phyloP scores from a whole-genome alignment of 2,113 vertebrate species.

The Gulo gulo region DNA sequence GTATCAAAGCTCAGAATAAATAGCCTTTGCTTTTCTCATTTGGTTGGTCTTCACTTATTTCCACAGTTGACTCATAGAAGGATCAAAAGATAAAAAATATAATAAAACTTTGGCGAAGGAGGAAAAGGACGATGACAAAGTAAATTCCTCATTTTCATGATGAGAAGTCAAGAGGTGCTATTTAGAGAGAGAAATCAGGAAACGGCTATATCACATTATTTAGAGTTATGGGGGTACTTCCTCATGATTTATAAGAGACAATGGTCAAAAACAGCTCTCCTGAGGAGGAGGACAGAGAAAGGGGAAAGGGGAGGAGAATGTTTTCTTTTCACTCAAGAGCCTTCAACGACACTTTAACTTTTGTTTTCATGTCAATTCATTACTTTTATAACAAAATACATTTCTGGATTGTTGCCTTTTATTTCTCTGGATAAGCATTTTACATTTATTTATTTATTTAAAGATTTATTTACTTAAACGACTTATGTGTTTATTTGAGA shows the following conservation, averaged over 20 bases:
- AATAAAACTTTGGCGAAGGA: not conserved
- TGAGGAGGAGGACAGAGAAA: not conserved
- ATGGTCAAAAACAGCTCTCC: not conserved
- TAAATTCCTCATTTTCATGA: not conserved
- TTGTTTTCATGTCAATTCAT: not conserved
- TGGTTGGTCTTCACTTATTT: constrained; percentile 8
- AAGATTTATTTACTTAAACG: not conserved
- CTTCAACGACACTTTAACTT: not conserved
- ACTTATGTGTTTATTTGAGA: not conserved
- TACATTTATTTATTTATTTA: not conserved
- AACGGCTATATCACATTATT: not conserved
- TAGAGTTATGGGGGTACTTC: not conserved
- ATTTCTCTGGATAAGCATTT: not conserved
- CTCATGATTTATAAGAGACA: not conserved
- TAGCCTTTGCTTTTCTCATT: not conserved
- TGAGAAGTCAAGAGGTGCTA: not conserved
- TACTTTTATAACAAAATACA: constrained; percentile 5
- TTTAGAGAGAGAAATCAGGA: not conserved
- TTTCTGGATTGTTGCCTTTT: constrained; percentile 5
- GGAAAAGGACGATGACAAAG: not conserved
- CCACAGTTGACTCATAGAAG: not conserved
- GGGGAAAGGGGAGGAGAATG: not conserved
- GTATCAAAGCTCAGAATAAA: constrained; percentile 2
- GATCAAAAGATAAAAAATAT: constrained; percentile 39
- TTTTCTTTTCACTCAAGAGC: not conserved